Percentiles rank a stretch among this genome's conserved stretches.
Evolutionary conservation across 2,797 vertebrate species (phyloP).

Genomic region (Gadopsis bispinosus): DNA sequence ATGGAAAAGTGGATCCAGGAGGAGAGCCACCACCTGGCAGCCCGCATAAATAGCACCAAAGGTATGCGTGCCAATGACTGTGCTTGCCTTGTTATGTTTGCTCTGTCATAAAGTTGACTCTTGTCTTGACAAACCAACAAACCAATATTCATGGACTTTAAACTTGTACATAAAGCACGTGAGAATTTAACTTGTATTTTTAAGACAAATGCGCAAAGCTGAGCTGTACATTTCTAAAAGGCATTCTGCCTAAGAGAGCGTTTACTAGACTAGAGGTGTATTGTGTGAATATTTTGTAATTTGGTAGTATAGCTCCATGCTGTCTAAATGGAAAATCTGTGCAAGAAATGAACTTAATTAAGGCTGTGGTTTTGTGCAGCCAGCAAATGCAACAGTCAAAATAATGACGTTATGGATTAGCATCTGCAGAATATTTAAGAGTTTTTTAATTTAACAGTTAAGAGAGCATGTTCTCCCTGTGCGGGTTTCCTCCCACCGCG

Average conservation of each 20-base stretch:
- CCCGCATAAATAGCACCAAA: conserved; percentile 51
- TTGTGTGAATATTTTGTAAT: not conserved
- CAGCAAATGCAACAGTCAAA: too few species aligned
- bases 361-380: too few species aligned
- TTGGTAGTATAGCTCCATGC: too few species aligned
- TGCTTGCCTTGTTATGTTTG: not conserved
- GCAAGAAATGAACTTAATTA: too few species aligned
- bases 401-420: too few species aligned
- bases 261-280: not conserved
- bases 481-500: too few species aligned
- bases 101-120: not conserved
- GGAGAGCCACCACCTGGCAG: conserved; percentile 75
- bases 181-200: not conserved
- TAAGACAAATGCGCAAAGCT: not conserved
- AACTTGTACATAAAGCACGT: not conserved
- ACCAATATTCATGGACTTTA: not conserved
- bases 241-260: not conserved
- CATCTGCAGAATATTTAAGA: too few species aligned
- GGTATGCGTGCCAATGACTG: conserved; percentile 27
- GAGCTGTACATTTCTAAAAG: not conserved
- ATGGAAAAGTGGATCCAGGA: conserved; percentile 84
- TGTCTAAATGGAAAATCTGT: too few species aligned
- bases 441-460: too few species aligned
- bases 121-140: not conserved
- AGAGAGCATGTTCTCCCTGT: too few species aligned